These are phyloP conservation scores for Cryptosula pallasiana DNA, from an alignment of 2,888 invertebrate genomes.

Conservation along the genomic window DNA sequence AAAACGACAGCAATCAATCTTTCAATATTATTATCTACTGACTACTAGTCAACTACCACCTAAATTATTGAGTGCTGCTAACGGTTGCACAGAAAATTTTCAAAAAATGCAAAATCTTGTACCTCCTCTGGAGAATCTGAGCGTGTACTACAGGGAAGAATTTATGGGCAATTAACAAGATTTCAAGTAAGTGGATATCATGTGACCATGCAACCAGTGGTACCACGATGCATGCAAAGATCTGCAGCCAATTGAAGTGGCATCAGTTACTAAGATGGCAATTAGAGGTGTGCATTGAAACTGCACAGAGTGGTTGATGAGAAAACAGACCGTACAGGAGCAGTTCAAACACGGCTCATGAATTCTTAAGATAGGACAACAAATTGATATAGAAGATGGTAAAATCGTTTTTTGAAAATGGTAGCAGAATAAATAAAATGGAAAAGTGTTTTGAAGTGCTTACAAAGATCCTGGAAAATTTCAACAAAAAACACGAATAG, in stretches of 20 bases:
- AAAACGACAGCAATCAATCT: too few relatives aligned
- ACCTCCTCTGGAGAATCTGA: not conserved
- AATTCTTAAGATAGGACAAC: not conserved
- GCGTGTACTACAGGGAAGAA: not conserved
- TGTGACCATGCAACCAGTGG: not conserved
- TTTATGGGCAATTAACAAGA: not conserved
- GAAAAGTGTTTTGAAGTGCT: not conserved
- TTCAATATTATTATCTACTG: too few relatives aligned
- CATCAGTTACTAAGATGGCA: not conserved
- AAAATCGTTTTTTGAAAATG: not conserved
- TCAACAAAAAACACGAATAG: not conserved
- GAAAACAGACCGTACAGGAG: not conserved
- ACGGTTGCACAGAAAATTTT: not conserved
- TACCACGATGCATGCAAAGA: not conserved
- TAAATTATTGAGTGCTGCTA: too few relatives aligned
- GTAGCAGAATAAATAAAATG: not conserved
- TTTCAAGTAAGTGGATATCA: not conserved
- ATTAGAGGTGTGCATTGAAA: not conserved
- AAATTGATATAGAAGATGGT: constrained; percentile 9
- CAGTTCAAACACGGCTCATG: not conserved
- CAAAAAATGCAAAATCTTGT: not conserved
- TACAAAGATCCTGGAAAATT: not conserved
- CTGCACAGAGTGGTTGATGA: constrained; percentile 1
- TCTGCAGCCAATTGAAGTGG: not conserved
- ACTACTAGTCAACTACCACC: too few relatives aligned